A percentile compares a stretch with the other conserved stretches of the same genome.
Conservation (phyloP, 2,797 vertebrate genomes). For the Mionectes olivaceus region DNA sequence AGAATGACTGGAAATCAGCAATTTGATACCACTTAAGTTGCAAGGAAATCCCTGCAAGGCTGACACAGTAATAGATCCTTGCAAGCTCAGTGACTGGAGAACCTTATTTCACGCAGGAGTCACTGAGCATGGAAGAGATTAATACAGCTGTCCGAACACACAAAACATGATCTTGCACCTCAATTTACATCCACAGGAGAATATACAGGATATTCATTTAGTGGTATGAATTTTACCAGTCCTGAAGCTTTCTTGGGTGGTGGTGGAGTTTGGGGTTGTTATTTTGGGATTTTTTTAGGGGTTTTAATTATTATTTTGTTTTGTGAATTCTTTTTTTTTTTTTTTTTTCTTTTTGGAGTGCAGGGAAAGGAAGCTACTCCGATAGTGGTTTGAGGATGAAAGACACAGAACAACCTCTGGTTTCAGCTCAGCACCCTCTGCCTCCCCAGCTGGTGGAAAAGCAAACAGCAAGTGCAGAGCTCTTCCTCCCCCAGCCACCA, state of each 20-base stretch:
- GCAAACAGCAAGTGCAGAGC: not conserved
- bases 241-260: not conserved
- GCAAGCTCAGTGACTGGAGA: not conserved
- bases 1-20: not conserved
- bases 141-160: not conserved
- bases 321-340: not conserved
- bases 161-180: not conserved
- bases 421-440: not conserved
- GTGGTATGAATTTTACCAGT: not conserved
- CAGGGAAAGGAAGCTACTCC: not conserved
- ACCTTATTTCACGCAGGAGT: accelerated
- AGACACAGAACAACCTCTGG: not conserved
- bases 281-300: not conserved
- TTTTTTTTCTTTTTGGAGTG: not conserved
- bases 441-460: not conserved
- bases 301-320: not conserved
- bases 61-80: not conserved
- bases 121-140: not conserved
- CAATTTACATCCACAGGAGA: not conserved
- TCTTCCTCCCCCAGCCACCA: not conserved
- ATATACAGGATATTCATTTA: not conserved
- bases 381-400: not conserved
- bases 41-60: not conserved
- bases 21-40: not conserved
- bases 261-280: not conserved